A percentile compares a stretch with the other conserved stretches of the same genome.
Evolutionary conservation across 2,113 vertebrate species (phyloP).

Genomic region (Ochotona curzoniae): DNA sequence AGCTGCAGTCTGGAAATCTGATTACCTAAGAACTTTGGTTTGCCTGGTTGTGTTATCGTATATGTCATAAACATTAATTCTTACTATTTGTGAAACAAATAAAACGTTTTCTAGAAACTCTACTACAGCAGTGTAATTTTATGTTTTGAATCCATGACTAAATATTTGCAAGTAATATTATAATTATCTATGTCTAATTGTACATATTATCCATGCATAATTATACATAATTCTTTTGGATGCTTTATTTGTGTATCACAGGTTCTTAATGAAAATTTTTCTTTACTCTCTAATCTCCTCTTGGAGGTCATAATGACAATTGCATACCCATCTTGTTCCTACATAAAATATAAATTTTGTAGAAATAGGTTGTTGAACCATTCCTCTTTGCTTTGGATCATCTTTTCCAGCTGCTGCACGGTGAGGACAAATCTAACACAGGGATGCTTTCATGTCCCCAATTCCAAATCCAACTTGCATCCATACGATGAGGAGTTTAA

Average conservation of each 20-base stretch:
- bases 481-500: slow-evolving; percentile 16
- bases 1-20: not conserved
- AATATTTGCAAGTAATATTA: not conserved
- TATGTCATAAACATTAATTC: not conserved
- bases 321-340: slow-evolving; percentile 37
- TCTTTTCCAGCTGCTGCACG: slow-evolving; percentile 48
- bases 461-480: slow-evolving; percentile 36
- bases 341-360: slow-evolving; percentile 51
- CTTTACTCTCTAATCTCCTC: slow-evolving; percentile 44
- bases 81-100: slow-evolving; percentile 33
- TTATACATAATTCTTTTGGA: not conserved
- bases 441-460: slow-evolving; percentile 12
- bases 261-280: slow-evolving; percentile 36
- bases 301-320: slow-evolving; percentile 59
- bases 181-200: not conserved
- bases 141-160: not conserved
- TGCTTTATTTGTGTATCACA: not conserved
- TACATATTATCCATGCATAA: too few relatives aligned
- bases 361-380: slow-evolving; percentile 51
- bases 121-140: not conserved
- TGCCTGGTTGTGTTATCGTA: not conserved
- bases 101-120: not conserved
- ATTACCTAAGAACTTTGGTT: not conserved
- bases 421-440: slow-evolving; percentile 52
- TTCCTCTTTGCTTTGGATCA: slow-evolving; percentile 54